Conservation (phyloP, 2,113 vertebrate genomes). For the Tautogolabrus adspersus region DNA sequence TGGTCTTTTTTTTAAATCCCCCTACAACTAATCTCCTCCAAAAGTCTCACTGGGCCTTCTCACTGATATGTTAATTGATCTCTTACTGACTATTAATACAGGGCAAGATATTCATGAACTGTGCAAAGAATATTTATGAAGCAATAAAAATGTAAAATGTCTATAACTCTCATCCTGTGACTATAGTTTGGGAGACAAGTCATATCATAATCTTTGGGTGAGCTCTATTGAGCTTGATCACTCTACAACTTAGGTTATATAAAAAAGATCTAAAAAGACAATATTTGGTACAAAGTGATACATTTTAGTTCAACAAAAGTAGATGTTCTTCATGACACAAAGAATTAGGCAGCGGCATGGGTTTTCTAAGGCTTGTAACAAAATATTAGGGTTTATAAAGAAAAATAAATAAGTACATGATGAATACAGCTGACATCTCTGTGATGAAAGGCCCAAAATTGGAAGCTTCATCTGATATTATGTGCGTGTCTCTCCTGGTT, state of each 20-base stretch:
- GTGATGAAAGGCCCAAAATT: background rate
- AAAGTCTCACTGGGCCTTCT: constrained; percentile 56
- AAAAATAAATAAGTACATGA: background rate
- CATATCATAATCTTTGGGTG: background rate
- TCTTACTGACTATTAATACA: constrained; percentile 79
- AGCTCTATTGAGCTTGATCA: constrained; percentile 10
- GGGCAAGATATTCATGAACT: constrained; percentile 78
- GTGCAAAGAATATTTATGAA: constrained; percentile 77
- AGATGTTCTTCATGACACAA: background rate
- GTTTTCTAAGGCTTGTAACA: background rate
- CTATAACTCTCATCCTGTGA: constrained; percentile 38
- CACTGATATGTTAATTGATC: constrained; percentile 83
- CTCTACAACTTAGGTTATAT: background rate
- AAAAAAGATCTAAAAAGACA: background rate
- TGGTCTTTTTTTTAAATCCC: background rate
- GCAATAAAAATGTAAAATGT: constrained; percentile 79
- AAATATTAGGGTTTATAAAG: background rate
- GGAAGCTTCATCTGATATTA: background rate
- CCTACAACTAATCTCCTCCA: constrained; percentile 26
- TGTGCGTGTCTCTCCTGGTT: background rate
- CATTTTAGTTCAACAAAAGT: constrained; percentile 3
- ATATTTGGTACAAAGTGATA: background rate
- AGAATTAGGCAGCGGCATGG: background rate
- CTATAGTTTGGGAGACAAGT: background rate
- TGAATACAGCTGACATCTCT: constrained; percentile 3